Percentiles rank a stretch among this genome's conserved stretches.
Evolutionary conservation across 2,888 invertebrate species (phyloP).

Genomic region (Podabrus alpinus): DNA sequence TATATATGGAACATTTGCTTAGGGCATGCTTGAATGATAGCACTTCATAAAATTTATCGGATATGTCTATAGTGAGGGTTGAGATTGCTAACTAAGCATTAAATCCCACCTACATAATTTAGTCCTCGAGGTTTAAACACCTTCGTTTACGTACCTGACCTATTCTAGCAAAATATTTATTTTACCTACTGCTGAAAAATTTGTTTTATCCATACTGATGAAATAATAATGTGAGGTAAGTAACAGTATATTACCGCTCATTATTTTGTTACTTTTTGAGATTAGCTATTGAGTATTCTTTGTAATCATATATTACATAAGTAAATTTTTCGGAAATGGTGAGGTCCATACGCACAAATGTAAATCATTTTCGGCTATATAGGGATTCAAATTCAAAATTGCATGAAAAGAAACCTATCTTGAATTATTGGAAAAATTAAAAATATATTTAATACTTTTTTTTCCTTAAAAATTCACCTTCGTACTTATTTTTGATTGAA

Average conservation of each 20-base stretch:
- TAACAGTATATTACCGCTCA: neutral
- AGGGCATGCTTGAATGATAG: neutral
- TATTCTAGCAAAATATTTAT: neutral
- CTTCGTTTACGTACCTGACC: neutral
- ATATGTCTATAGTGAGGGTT: neutral
- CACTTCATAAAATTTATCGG: neutral
- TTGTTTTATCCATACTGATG: neutral
- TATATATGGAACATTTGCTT: neutral
- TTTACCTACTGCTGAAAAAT: neutral
- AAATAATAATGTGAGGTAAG: neutral
- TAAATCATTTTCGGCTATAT: too few species aligned
- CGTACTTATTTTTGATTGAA: too few species aligned
- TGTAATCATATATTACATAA: too few species aligned
- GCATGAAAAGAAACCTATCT: too few species aligned
- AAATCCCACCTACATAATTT: neutral
- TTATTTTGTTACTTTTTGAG: neutral
- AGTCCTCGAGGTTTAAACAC: neutral
- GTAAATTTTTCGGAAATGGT: too few species aligned
- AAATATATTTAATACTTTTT: too few species aligned
- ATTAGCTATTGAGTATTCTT: too few species aligned
- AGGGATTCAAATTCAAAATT: too few species aligned
- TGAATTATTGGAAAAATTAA: too few species aligned
- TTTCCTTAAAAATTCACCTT: too few species aligned
- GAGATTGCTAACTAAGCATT: neutral
- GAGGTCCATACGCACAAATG: too few species aligned